Evolutionary conservation across 2,797 vertebrate species (phyloP).

Genomic region (Lycodopsis pacificus): DNA sequence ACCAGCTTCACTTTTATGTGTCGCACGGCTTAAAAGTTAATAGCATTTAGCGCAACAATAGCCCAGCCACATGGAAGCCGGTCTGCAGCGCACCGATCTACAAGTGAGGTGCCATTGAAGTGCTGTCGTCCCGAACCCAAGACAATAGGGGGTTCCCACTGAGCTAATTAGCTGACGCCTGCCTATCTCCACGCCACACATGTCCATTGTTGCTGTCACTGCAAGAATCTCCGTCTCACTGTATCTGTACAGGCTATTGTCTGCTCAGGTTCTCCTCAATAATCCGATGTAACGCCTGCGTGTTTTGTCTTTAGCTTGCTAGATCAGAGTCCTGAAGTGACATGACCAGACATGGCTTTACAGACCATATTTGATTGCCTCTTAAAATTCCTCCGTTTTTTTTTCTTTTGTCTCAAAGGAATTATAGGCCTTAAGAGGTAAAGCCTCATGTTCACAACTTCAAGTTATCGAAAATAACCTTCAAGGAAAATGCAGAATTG

Average conservation of each 20-base stretch:
- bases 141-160: slow-evolving; percentile 82
- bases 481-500: slow-evolving; percentile 67
- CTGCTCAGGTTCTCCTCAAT: slow-evolving; percentile 76
- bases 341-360: slow-evolving; percentile 79
- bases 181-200: slow-evolving; percentile 87
- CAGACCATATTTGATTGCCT: slow-evolving; percentile 52
- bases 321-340: slow-evolving; percentile 76
- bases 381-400: slow-evolving; percentile 56
- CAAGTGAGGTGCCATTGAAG: slow-evolving; percentile 84
- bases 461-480: slow-evolving; percentile 70
- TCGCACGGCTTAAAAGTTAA: slow-evolving; percentile 85
- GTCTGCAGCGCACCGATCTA: slow-evolving; percentile 80
- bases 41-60: slow-evolving; percentile 88
- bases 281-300: slow-evolving; percentile 85
- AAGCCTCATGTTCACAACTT: slow-evolving; percentile 69
- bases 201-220: slow-evolving; percentile 82
- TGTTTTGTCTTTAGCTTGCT: slow-evolving; percentile 74
- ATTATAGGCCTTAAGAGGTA: slow-evolving; percentile 68
- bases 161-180: slow-evolving; percentile 85
- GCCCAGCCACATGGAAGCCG: slow-evolving; percentile 75
- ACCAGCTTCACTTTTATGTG: slow-evolving; percentile 87
- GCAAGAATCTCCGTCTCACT: slow-evolving; percentile 72
- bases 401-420: slow-evolving; percentile 68
- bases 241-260: slow-evolving; percentile 80
- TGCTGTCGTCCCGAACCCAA: slow-evolving; percentile 61